phyloP scores from a whole-genome alignment of 2,797 vertebrate genomes.

The Lacerta viridis region DNA sequence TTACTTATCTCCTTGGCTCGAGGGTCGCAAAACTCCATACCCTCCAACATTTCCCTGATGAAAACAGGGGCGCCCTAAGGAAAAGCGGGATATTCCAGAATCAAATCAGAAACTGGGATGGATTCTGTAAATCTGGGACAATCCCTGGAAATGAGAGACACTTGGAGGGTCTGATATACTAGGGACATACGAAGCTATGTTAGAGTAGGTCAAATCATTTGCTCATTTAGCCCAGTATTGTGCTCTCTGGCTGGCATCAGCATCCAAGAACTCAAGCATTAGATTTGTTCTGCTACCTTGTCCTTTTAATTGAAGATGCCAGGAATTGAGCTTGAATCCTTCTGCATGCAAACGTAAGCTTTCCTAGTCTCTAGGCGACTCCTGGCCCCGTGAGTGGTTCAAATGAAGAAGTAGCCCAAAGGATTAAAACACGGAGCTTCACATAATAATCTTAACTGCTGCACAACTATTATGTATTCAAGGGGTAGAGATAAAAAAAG shows the following conservation, averaged over 20 bases:
- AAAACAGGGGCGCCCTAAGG: too few species aligned
- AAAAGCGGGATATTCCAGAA: too few species aligned
- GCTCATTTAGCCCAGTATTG: neutral
- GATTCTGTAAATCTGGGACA: too few species aligned
- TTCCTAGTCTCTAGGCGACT: neutral
- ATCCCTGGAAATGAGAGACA: too few species aligned
- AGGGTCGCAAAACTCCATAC: too few species aligned
- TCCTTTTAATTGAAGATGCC: neutral
- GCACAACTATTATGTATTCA: constrained; percentile 36
- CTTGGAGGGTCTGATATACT: neutral
- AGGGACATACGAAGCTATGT: neutral
- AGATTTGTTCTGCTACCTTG: neutral
- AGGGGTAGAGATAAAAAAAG: constrained; percentile 49
- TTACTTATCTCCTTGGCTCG: too few species aligned
- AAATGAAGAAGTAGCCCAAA: too few species aligned
- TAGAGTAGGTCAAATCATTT: neutral
- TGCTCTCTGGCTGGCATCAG: neutral
- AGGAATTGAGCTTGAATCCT: neutral
- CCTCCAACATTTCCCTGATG: too few species aligned
- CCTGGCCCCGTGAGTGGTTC: neutral
- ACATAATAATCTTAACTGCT: constrained; percentile 48
- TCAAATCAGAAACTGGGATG: too few species aligned
- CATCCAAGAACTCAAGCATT: neutral
- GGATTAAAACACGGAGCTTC: constrained; percentile 11
- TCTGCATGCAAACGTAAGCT: too few species aligned